phyloP scores from a whole-genome alignment of 2,797 vertebrate genomes.

The Anabacerthia variegaticeps region DNA sequence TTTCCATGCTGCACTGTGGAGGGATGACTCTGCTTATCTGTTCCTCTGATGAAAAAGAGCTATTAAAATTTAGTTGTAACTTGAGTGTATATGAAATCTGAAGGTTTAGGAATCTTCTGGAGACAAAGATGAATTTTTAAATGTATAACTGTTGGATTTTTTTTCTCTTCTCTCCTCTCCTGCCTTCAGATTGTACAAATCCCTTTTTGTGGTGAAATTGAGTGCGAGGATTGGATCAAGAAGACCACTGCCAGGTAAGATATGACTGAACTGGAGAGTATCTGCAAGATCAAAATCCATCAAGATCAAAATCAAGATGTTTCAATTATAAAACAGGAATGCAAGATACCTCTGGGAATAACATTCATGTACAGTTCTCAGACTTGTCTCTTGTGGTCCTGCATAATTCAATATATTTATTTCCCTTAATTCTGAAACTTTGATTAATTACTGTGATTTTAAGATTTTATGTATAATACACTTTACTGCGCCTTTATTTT shows the following conservation, averaged over 20 bases:
- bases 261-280: background rate
- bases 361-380: background rate
- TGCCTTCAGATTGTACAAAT: conserved; percentile 90
- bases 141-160: background rate
- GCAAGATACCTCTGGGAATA: background rate
- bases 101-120: background rate
- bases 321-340: background rate
- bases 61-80: background rate
- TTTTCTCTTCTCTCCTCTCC: accelerated
- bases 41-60: background rate
- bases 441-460: background rate
- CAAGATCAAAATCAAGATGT: background rate
- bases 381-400: background rate
- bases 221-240: conserved; percentile 98
- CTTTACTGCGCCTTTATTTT: background rate
- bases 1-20: background rate
- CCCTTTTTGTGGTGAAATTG: conserved; percentile 93
- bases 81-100: background rate
- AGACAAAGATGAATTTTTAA: background rate
- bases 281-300: background rate
- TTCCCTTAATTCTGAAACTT: background rate
- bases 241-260: conserved; percentile 93
- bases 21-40: background rate
- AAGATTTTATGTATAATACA: background rate
- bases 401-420: background rate